Percentiles rank a stretch among this genome's conserved stretches.
These are phyloP conservation scores for Chloromyia formosa DNA, from an alignment of 2,888 invertebrate species.

Conservation along the genomic window DNA sequence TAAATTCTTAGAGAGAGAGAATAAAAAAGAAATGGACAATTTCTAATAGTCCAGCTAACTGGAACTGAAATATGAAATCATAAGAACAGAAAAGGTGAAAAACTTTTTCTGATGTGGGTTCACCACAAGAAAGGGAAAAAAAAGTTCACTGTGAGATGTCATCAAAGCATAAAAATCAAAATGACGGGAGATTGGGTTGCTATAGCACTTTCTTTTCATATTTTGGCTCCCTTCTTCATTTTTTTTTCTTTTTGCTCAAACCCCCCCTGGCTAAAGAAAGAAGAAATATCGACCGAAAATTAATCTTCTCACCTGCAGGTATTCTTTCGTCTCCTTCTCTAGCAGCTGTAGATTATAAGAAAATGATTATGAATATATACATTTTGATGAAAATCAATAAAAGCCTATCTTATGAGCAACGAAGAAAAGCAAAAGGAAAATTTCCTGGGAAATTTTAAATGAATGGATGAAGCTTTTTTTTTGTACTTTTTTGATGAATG, in stretches of 20 bases:
- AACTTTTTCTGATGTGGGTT: slow-evolving; percentile 23
- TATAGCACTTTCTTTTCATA: slow-evolving; percentile 4
- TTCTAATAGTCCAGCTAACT: slow-evolving; percentile 11
- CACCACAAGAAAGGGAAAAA: neutral
- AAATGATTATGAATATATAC: slow-evolving; percentile 20
- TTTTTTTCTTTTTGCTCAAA: neutral
- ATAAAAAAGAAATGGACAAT: neutral
- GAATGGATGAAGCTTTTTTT: too few relatives aligned
- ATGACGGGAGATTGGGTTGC: neutral
- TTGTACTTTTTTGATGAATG: too few relatives aligned
- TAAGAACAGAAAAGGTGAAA: neutral
- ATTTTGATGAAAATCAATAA: slow-evolving; percentile 24
- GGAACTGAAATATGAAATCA: slow-evolving; percentile 21
- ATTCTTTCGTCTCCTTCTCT: slow-evolving; percentile 74
- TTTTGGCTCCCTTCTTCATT: neutral
- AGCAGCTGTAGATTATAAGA: slow-evolving; percentile 65
- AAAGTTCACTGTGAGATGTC: slow-evolving; percentile 8
- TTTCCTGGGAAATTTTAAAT: neutral
- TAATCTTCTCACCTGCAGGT: slow-evolving; percentile 58
- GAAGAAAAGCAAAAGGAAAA: neutral
- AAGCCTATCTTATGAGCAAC: neutral
- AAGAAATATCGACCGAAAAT: slow-evolving; percentile 17
- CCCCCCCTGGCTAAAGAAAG: too few relatives aligned
- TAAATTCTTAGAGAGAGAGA: neutral
- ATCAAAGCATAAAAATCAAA: slow-evolving; percentile 23